These are phyloP conservation scores for Urocyon cinereoargenteus DNA, from an alignment of 2,797 vertebrate genomes.

Conservation along the genomic window DNA sequence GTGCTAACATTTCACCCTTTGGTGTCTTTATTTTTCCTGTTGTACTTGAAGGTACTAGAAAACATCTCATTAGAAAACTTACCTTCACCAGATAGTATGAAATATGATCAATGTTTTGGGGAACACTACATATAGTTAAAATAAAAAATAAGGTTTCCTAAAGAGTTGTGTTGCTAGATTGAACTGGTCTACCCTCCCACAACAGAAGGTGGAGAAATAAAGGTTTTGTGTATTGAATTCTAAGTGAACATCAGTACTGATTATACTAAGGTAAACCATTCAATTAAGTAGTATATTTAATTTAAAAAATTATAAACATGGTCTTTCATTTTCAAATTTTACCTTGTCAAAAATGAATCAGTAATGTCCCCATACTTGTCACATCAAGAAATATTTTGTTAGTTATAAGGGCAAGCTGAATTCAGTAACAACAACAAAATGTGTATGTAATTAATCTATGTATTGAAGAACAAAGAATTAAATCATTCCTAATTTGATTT, in stretches of 20 bases:
- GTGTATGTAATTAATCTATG: neutral
- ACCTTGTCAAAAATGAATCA: constrained; percentile 21
- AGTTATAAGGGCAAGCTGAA: neutral
- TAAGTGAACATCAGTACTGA: neutral
- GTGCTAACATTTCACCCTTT: neutral
- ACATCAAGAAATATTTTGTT: constrained; percentile 26
- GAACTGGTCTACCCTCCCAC: neutral
- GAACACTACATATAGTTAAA: neutral
- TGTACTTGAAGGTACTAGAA: constrained; percentile 6
- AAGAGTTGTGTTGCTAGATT: neutral
- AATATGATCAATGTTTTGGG: neutral
- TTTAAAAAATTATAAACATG: neutral
- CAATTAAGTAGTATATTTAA: constrained; percentile 36
- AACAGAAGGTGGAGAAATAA: neutral
- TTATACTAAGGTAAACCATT: neutral
- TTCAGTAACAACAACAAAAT: neutral
- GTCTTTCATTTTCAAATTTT: constrained; percentile 55
- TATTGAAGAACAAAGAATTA: constrained; percentile 43
- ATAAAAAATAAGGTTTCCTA: neutral
- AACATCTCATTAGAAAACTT: neutral
- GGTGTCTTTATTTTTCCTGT: neutral
- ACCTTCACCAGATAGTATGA: constrained; percentile 9
- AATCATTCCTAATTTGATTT: constrained; percentile 54
- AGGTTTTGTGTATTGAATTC: neutral
- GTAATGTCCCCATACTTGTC: neutral